These are phyloP conservation scores for Popillia japonica DNA, from an alignment of 1,140 invertebrate species.

Conservation along the genomic window DNA sequence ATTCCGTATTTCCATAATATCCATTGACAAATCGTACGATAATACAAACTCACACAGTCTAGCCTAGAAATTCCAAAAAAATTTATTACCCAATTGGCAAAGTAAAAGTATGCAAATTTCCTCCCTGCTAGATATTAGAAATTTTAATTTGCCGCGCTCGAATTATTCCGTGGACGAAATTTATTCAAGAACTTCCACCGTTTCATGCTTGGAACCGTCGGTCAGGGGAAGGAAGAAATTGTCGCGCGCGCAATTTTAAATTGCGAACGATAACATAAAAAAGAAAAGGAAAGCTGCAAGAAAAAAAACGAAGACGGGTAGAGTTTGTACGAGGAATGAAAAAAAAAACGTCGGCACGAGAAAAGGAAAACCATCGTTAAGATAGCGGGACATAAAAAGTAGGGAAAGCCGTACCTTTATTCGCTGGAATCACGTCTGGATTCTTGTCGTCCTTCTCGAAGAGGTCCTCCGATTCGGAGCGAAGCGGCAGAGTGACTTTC, in stretches of 20 bases:
- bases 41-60: neutral
- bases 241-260: conserved; percentile 18
- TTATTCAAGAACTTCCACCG: conserved; percentile 18
- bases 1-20: too few species aligned
- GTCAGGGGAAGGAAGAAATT: neutral
- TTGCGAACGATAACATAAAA: neutral
- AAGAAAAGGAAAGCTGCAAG: neutral
- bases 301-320: neutral
- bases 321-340: neutral
- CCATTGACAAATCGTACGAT: too few species aligned
- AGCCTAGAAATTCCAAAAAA: neutral
- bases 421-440: conserved; percentile 85
- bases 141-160: conserved; percentile 24
- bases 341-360: too few species aligned
- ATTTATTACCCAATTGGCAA: neutral
- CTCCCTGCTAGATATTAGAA: neutral
- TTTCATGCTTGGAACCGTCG: too few species aligned
- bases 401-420: conserved; percentile 85
- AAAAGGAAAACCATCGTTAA: too few species aligned
- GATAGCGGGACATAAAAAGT: too few species aligned
- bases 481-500: conserved; percentile 70
- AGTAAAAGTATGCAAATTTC: conserved; percentile 10
- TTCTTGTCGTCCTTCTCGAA: conserved; percentile 81
- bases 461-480: conserved; percentile 71
- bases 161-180: conserved; percentile 17